phyloP scores from a whole-genome alignment of 2,888 invertebrate species.

The Catocala sponsa region DNA sequence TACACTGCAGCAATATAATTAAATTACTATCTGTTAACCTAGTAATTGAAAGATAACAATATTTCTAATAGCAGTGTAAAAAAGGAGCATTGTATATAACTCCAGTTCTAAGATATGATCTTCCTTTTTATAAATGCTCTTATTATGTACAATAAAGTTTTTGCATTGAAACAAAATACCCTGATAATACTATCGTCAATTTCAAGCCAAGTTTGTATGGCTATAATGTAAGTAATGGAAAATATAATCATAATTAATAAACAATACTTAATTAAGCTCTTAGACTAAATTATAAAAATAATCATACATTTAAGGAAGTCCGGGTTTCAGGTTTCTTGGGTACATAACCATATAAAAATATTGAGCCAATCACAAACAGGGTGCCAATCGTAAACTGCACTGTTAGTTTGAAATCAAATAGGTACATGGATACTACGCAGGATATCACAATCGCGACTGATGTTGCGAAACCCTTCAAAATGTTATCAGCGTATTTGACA shows the following conservation, averaged over 20 bases:
- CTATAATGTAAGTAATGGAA: not conserved
- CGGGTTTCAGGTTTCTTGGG: slow-evolving; percentile 85
- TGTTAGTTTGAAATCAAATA: slow-evolving; percentile 96
- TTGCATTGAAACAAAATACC: slow-evolving; percentile 15
- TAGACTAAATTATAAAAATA: slow-evolving; percentile 43
- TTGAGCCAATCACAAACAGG: slow-evolving; percentile 95
- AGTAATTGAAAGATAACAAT: not conserved
- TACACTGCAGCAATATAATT: not conserved
- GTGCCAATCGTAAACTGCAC: slow-evolving; percentile 96
- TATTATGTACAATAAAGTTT: not conserved
- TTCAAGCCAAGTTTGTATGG: not conserved
- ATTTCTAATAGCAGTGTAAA: not conserved
- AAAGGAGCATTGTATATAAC: not conserved
- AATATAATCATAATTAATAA: not conserved
- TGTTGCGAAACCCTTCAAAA: slow-evolving; percentile 99
- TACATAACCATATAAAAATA: slow-evolving; percentile 96
- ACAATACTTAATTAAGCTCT: slow-evolving; percentile 5
- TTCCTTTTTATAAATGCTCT: not conserved
- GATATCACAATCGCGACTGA: slow-evolving; percentile 98
- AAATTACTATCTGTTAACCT: not conserved
- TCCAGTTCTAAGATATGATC: not conserved
- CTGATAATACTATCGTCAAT: slow-evolving; percentile 21
- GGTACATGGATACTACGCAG: slow-evolving; percentile 96
- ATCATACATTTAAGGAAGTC: slow-evolving; percentile 76
- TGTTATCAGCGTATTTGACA: slow-evolving; percentile 99